A percentile compares a stretch with the other conserved stretches of the same genome.
phyloP scores from a whole-genome alignment of 2,113 vertebrate genomes.

The Hystrix cristata region DNA sequence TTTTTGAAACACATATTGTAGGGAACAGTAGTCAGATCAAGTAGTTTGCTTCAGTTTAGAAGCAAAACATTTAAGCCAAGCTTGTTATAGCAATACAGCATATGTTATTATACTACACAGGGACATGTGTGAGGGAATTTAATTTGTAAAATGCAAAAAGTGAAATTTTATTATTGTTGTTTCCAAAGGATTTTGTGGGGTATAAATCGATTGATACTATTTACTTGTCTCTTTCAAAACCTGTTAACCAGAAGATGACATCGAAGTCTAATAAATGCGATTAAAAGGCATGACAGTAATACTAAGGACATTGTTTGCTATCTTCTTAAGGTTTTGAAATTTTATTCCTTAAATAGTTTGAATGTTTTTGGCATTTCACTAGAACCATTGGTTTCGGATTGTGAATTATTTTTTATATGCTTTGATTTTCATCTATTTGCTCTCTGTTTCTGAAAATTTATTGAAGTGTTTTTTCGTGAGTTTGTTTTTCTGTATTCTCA shows the following conservation, averaged over 20 bases:
- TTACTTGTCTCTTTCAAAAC: neutral
- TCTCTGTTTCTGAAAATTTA: neutral
- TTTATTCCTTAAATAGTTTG: constrained; percentile 2
- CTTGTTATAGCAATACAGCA: neutral
- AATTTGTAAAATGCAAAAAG: constrained; percentile 30
- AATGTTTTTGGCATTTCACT: neutral
- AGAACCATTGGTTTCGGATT: neutral
- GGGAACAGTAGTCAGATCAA: neutral
- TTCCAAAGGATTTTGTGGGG: neutral
- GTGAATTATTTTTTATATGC: neutral
- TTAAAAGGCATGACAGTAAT: neutral
- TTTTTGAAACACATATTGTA: neutral
- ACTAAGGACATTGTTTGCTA: neutral
- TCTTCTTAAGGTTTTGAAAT: neutral
- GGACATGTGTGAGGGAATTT: neutral
- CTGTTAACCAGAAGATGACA: neutral
- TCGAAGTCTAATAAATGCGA: neutral
- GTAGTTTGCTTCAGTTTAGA: neutral
- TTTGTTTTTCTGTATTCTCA: neutral
- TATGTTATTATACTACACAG: neutral
- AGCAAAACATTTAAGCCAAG: neutral
- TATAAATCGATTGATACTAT: neutral
- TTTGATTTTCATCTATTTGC: neutral
- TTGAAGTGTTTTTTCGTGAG: neutral
- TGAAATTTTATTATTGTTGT: neutral